Percentiles rank a stretch among this genome's conserved stretches.
Evolutionary conservation across 2,113 vertebrate genomes (phyloP).

Genomic region (Parotia lawesii): DNA sequence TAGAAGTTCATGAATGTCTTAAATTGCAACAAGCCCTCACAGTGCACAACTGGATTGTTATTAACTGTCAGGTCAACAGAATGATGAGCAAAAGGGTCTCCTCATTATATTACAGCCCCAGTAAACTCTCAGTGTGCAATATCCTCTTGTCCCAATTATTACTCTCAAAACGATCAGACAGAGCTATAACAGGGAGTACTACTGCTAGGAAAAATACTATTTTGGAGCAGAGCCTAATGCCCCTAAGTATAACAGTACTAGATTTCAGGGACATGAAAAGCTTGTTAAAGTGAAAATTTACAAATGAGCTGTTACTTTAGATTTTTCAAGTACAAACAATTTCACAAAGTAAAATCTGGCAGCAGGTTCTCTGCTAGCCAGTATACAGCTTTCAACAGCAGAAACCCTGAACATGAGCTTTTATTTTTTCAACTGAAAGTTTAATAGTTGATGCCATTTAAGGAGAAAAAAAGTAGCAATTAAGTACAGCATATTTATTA

Average conservation of each 20-base stretch:
- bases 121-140: not conserved
- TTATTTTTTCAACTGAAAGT: not conserved
- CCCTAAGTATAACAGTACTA: not conserved
- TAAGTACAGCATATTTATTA: slow-evolving; percentile 36
- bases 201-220: not conserved
- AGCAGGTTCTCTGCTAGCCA: not conserved
- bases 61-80: not conserved
- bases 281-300: not conserved
- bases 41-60: not conserved
- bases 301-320: not conserved
- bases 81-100: not conserved
- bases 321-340: not conserved
- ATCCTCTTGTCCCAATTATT: not conserved
- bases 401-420: not conserved
- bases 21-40: not conserved
- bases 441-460: not conserved
- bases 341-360: not conserved
- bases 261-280: not conserved
- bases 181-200: not conserved
- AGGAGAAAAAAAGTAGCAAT: not conserved
- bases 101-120: not conserved
- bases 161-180: not conserved
- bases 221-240: not conserved
- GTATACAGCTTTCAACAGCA: not conserved
- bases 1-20: not conserved